A percentile compares a stretch with the other conserved stretches of the same genome.
These are phyloP conservation scores for Gallirallus australis DNA, from an alignment of 2,797 vertebrate species.

Conservation along the genomic window DNA sequence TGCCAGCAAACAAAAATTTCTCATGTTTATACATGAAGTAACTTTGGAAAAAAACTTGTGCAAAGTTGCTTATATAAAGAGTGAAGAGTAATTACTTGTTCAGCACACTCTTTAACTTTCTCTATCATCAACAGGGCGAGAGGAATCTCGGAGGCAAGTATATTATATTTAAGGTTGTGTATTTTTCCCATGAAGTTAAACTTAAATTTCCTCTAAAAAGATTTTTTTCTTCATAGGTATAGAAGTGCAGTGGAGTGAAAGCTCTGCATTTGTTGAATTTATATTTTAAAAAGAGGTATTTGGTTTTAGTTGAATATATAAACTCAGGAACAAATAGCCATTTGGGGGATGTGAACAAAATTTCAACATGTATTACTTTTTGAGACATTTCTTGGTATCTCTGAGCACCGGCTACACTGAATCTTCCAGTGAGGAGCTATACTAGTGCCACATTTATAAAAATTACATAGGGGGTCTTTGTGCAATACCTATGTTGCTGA, in stretches of 20 bases:
- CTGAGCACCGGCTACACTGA: neutral
- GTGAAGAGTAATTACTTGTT: neutral
- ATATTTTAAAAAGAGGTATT: neutral
- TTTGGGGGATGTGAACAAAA: neutral
- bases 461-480: neutral
- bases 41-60: fast-evolving
- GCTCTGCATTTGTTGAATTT: neutral
- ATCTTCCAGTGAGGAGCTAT: neutral
- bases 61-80: neutral
- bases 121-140: neutral
- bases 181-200: neutral
- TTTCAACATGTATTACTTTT: neutral
- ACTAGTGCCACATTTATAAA: neutral
- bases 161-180: neutral
- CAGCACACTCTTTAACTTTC: neutral
- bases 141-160: neutral
- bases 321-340: neutral
- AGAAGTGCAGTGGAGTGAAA: neutral
- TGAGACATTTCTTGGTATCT: neutral
- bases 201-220: neutral
- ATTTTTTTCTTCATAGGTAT: neutral
- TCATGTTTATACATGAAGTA: neutral
- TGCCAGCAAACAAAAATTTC: neutral
- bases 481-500: neutral
- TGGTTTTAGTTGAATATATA: neutral